Percentiles rank a stretch among this genome's conserved stretches.
These are phyloP conservation scores for Parambassis ranga DNA, from an alignment of 2,797 vertebrate genomes.

Conservation along the genomic window DNA sequence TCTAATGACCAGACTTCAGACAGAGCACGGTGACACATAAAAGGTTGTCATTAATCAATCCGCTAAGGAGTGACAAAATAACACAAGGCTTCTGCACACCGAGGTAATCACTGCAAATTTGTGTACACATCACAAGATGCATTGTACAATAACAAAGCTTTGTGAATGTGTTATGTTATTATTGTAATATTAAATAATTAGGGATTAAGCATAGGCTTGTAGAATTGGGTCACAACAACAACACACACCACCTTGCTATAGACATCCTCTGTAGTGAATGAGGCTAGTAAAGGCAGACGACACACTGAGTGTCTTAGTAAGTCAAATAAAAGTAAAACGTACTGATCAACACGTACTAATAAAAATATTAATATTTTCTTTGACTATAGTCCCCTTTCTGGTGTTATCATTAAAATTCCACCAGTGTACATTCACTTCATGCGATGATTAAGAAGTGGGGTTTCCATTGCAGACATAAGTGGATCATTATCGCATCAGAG, in stretches of 20 bases:
- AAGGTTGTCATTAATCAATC: constrained; percentile 18
- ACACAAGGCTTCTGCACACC: not conserved
- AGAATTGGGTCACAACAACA: too few relatives aligned
- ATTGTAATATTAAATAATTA: too few relatives aligned
- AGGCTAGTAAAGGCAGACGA: too few relatives aligned
- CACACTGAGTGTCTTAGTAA: too few relatives aligned
- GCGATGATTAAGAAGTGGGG: constrained; percentile 8
- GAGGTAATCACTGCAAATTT: not conserved
- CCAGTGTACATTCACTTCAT: not conserved
- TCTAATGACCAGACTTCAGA: constrained; percentile 6
- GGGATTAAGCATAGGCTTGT: too few relatives aligned
- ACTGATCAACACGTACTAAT: too few relatives aligned
- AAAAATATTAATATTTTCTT: not conserved
- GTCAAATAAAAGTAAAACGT: too few relatives aligned
- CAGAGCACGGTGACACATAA: constrained; percentile 14
- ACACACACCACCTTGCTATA: too few relatives aligned
- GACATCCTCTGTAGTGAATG: too few relatives aligned
- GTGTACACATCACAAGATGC: too few relatives aligned
- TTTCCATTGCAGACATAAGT: constrained; percentile 12
- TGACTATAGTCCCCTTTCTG: not conserved
- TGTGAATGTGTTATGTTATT: too few relatives aligned
- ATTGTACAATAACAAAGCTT: too few relatives aligned
- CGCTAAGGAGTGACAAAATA: not conserved
- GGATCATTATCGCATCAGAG: constrained; percentile 35
- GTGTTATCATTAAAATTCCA: not conserved